These are phyloP conservation scores for Halcyon malimbica DNA, from an alignment of 2,113 vertebrate genomes.

Conservation along the genomic window DNA sequence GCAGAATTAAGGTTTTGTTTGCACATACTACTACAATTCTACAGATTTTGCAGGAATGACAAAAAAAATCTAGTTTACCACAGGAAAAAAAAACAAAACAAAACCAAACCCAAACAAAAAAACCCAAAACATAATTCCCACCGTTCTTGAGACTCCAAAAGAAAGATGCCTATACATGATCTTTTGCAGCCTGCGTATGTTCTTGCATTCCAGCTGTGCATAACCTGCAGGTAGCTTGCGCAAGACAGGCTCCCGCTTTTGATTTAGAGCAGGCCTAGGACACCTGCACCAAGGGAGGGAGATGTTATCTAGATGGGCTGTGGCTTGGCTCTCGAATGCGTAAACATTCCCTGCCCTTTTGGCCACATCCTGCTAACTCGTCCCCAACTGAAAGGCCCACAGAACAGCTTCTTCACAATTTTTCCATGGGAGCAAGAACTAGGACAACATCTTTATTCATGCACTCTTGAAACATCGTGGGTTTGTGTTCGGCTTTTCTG, in stretches of 20 bases:
- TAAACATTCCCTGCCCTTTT: constrained; percentile 65
- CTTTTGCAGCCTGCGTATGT: constrained; percentile 59
- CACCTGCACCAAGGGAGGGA: constrained; percentile 51
- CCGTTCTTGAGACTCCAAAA: constrained; percentile 59
- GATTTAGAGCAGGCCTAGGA: constrained; percentile 41
- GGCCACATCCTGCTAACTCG: constrained; percentile 70
- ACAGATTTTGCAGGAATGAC: constrained; percentile 62
- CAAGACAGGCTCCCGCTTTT: constrained; percentile 36
- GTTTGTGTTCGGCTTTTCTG: constrained; percentile 73
- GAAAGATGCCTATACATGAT: constrained; percentile 57
- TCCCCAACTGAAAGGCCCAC: constrained; percentile 69
- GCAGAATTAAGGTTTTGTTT: not conserved
- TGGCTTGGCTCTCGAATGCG: constrained; percentile 56
- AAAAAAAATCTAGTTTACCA: constrained; percentile 44
- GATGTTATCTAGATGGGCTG: constrained; percentile 66
- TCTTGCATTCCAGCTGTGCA: constrained; percentile 70
- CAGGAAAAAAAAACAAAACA: not conserved
- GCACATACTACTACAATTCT: constrained; percentile 46
- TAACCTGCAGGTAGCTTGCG: constrained; percentile 61
- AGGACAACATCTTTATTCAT: constrained; percentile 74
- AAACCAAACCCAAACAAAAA: no score
- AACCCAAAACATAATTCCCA: not conserved
- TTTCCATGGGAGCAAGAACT: constrained; percentile 72
- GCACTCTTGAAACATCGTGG: constrained; percentile 72
- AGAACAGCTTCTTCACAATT: constrained; percentile 72